Conservation (phyloP, 2,888 invertebrate genomes). For the Chloroclystis v-ata region DNA sequence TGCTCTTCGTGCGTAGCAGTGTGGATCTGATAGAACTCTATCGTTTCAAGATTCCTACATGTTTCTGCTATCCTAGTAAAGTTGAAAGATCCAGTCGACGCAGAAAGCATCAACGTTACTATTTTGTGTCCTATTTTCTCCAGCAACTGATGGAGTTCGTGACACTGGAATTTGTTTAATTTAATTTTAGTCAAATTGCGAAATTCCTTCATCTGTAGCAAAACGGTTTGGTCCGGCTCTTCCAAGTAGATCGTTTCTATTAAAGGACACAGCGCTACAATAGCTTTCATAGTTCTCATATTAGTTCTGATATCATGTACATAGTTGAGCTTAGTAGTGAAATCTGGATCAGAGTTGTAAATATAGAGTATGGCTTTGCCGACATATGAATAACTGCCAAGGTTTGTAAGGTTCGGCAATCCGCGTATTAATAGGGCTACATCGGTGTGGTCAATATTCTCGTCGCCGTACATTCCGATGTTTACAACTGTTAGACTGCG, state of each 20-base stretch:
- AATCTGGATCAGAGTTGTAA: slow-evolving; percentile 69
- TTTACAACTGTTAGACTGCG: slow-evolving; percentile 80
- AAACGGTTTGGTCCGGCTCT: slow-evolving; percentile 76
- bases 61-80: slow-evolving; percentile 78
- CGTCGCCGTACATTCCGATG: slow-evolving; percentile 84
- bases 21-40: slow-evolving; percentile 83
- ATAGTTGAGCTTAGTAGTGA: slow-evolving; percentile 81
- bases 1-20: slow-evolving; percentile 77
- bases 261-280: slow-evolving; percentile 79
- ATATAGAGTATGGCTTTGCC: slow-evolving; percentile 80
- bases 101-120: slow-evolving; percentile 77
- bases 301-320: slow-evolving; percentile 82
- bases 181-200: slow-evolving; percentile 76
- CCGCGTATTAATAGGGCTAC: slow-evolving; percentile 80
- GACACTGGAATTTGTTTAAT: slow-evolving; percentile 79
- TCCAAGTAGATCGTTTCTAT: slow-evolving; percentile 82
- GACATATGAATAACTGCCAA: slow-evolving; percentile 83
- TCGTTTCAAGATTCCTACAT: slow-evolving; percentile 78
- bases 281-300: slow-evolving; percentile 77
- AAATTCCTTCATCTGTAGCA: slow-evolving; percentile 70
- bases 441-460: slow-evolving; percentile 81
- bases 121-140: slow-evolving; percentile 76
- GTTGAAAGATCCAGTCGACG: slow-evolving; percentile 77
- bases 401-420: slow-evolving; percentile 80
- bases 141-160: slow-evolving; percentile 78